Percentiles rank a stretch among this genome's conserved stretches.
Evolutionary conservation across 2,113 vertebrate genomes (phyloP).

Genomic region (Colaptes auratus): DNA sequence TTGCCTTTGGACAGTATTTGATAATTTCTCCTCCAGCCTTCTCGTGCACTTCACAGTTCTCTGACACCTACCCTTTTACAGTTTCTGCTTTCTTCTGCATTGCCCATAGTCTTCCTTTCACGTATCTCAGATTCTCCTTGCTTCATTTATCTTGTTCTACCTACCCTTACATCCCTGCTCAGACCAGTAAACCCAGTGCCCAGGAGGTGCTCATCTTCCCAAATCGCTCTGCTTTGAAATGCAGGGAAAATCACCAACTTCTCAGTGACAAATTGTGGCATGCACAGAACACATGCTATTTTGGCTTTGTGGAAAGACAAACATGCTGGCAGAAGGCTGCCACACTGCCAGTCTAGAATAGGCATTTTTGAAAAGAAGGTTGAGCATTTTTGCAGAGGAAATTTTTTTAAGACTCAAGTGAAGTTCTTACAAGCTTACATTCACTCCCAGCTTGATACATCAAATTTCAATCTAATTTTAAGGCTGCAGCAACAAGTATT

Average conservation of each 20-base stretch:
- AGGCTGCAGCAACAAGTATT: background rate
- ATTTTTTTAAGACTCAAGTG: background rate
- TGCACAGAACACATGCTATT: rapidly evolving
- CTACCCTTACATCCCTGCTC: background rate
- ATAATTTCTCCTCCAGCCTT: background rate
- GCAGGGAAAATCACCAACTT: rapidly evolving
- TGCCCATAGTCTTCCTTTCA: background rate
- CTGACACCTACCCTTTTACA: background rate
- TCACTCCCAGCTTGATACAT: background rate
- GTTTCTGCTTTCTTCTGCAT: background rate
- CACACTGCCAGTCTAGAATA: background rate
- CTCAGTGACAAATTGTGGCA: rapidly evolving
- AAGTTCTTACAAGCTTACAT: background rate
- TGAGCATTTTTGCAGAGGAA: background rate
- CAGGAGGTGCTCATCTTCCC: background rate
- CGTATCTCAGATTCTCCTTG: background rate
- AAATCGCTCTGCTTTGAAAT: background rate
- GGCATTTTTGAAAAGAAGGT: background rate
- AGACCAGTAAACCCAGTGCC: rapidly evolving
- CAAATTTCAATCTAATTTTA: background rate
- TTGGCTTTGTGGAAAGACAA: background rate
- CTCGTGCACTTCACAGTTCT: background rate
- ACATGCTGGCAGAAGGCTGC: background rate
- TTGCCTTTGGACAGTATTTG: background rate
- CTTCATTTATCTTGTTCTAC: rapidly evolving